Percentiles rank a stretch among this genome's conserved stretches.
Evolutionary conservation across 2,113 vertebrate genomes (phyloP).

Genomic region (Oostethus manadensis): DNA sequence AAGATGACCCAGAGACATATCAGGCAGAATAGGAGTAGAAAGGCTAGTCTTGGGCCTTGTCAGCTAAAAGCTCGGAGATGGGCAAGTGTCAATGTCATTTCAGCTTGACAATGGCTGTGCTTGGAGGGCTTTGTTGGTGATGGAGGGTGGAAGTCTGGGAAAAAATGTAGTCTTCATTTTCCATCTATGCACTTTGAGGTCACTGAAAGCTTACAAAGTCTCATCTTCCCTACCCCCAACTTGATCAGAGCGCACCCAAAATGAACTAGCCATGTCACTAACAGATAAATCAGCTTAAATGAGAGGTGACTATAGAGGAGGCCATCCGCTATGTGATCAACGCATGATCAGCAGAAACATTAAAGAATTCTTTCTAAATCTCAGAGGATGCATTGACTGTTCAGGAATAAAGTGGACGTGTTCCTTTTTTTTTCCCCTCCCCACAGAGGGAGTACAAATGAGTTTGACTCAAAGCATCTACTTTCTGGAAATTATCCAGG

Average conservation of each 20-base stretch:
- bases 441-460: constrained; percentile 53
- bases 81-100: constrained; percentile 63
- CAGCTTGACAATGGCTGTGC: constrained; percentile 55
- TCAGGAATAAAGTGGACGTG: constrained; percentile 22
- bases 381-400: constrained; percentile 18
- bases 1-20: constrained; percentile 71
- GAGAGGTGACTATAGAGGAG: constrained; percentile 43
- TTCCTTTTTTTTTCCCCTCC: constrained; percentile 25
- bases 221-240: constrained; percentile 25
- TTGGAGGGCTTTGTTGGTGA: constrained; percentile 40
- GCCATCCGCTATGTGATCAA: constrained; percentile 34
- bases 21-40: constrained; percentile 60
- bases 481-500: constrained; percentile 76
- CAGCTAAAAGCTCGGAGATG: constrained; percentile 63
- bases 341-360: constrained; percentile 35
- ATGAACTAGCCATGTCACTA: constrained; percentile 59
- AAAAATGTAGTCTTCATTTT: constrained; percentile 49
- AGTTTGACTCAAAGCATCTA: constrained; percentile 68
- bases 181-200: constrained; percentile 48
- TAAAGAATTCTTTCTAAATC: constrained; percentile 23
- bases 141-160: constrained; percentile 25
- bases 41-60: constrained; percentile 62
- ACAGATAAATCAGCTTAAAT: constrained; percentile 61
- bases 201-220: constrained; percentile 31
- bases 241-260: constrained; percentile 47